Conservation (phyloP, 2,797 vertebrate species). For the Rhinogobio ventralis region DNA sequence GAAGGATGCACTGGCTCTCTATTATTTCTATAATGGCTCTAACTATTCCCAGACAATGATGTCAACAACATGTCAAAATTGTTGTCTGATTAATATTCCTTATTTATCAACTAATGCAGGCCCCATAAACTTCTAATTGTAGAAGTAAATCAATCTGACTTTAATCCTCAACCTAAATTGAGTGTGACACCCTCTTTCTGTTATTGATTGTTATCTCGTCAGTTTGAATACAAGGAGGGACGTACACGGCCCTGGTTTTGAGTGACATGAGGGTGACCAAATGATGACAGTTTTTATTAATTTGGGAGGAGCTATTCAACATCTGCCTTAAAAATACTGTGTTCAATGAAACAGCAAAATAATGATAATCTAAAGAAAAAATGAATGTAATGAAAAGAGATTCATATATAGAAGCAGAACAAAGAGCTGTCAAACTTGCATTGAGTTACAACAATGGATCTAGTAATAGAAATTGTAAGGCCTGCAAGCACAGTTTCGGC, state of each 20-base stretch:
- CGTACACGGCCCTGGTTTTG: too few species aligned
- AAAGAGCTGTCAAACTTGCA: neutral
- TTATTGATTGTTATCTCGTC: too few species aligned
- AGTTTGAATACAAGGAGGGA: too few species aligned
- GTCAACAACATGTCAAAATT: neutral
- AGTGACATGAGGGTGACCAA: too few species aligned
- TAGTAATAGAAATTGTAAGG: conserved; percentile 23
- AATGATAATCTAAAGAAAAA: too few species aligned
- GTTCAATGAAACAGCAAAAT: too few species aligned
- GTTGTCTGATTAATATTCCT: neutral
- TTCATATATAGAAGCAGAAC: neutral
- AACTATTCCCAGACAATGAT: neutral
- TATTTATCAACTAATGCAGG: neutral
- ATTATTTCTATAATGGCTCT: neutral
- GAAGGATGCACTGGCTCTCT: neutral
- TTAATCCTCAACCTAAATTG: neutral
- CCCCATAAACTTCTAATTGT: neutral
- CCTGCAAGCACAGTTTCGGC: conserved; percentile 8
- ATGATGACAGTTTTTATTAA: too few species aligned
- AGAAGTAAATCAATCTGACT: neutral
- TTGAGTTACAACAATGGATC: neutral
- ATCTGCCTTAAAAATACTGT: too few species aligned
- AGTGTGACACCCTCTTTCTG: neutral
- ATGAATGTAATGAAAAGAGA: too few species aligned
- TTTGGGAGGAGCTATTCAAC: too few species aligned